phyloP scores from a whole-genome alignment of 2,113 vertebrate species.

The Nanorana parkeri region DNA sequence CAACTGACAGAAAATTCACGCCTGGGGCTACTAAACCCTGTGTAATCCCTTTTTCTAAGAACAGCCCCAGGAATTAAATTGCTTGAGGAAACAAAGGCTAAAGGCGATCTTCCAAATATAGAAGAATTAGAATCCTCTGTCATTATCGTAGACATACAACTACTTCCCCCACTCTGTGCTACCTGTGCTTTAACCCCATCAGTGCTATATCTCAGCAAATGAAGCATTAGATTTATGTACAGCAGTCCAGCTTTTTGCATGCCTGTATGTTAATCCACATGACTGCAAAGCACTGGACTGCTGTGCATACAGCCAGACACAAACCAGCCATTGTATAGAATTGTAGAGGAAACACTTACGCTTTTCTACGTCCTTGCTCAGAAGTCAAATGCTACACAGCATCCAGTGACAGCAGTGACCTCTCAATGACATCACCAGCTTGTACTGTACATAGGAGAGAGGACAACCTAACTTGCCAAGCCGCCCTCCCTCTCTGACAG shows the following conservation, averaged over 20 bases:
- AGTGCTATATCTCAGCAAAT: too few species aligned
- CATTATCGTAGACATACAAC: not conserved
- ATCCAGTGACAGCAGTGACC: constrained; percentile 51
- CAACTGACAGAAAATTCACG: not conserved
- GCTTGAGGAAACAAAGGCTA: not conserved
- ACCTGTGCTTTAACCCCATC: not conserved
- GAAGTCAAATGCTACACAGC: constrained; percentile 33
- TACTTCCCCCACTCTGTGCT: not conserved
- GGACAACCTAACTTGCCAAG: constrained; percentile 55
- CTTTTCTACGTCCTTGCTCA: constrained; percentile 37
- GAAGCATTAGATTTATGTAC: too few species aligned
- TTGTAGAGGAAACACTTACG: constrained; percentile 8
- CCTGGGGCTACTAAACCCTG: not conserved
- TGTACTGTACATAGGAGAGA: constrained; percentile 18
- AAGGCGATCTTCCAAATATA: not conserved
- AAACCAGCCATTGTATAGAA: not conserved
- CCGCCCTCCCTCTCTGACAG: not conserved
- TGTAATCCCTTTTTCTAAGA: not conserved
- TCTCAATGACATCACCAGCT: constrained; percentile 50
- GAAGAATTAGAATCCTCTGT: not conserved
- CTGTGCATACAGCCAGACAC: not conserved
- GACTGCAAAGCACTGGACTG: not conserved
- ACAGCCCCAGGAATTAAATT: not conserved
- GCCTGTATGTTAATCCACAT: not conserved
- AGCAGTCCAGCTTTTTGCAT: too few species aligned